Evolutionary conservation across 2,113 vertebrate species (phyloP).

Genomic region (Chaetops frenatus): DNA sequence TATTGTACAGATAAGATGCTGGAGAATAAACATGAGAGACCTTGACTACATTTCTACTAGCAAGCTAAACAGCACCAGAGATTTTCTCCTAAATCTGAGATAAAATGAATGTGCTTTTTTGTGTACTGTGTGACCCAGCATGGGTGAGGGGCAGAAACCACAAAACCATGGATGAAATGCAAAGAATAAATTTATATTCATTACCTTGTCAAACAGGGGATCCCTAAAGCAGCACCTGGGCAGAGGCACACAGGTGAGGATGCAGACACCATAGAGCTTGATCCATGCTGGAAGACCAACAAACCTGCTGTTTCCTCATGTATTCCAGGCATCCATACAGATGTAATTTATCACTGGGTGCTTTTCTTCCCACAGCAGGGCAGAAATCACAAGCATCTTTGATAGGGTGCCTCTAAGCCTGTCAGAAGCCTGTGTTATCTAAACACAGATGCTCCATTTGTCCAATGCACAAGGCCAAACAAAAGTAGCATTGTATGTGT

Average conservation of each 20-base stretch:
- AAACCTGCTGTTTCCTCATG: neutral
- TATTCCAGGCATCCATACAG: neutral
- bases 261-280: neutral
- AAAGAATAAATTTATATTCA: neutral
- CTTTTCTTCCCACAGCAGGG: neutral
- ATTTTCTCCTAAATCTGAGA: neutral
- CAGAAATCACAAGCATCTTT: neutral
- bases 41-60: neutral
- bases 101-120: neutral
- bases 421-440: neutral
- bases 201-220: neutral
- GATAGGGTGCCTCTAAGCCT: neutral
- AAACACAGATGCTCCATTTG: neutral
- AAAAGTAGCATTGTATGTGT: neutral
- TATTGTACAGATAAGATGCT: neutral
- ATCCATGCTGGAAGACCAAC: neutral
- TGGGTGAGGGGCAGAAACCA: accelerated
- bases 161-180: neutral
- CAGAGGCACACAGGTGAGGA: neutral
- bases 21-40: neutral
- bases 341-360: neutral
- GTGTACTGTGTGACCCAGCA: neutral
- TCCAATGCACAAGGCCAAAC: neutral
- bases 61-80: neutral
- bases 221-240: neutral